Base-by-base conservation (phyloP, 2,113 vertebrate species). In the Melanotaenia duboulayi region DNA sequence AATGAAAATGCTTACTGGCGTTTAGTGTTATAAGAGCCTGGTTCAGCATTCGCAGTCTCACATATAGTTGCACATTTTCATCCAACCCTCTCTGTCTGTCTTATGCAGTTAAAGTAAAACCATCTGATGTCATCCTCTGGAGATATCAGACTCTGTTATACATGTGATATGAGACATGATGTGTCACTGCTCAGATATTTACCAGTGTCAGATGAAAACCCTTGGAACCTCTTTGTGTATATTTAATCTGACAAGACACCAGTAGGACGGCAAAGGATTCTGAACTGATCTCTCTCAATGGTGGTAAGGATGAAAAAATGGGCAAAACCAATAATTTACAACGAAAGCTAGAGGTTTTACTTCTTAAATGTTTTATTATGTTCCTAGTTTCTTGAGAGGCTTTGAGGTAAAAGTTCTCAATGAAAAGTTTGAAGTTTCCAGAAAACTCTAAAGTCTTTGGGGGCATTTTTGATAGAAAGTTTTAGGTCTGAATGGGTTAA, bases 111-210 rank as follows among this genome's bases (percentile, higher is more conserved):
- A 6, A 28, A 14, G 32, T 37, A 60, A 72, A 62, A 3, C 19
- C 4, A 17, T 20, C 44, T 67, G 57, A 66, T 32, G 24, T 56
- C 12, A 65, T 51, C n/a, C 22, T 57, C 19, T 32, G 44, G 32
- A 70, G 65, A 20, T 63, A 54, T 20, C 64, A 49, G 63, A n/a
- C n/a, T n/a, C n/a, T n/a, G n/a, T n/a, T n/a, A n/a, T n/a, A n/a
- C n/a, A n/a, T n/a, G 22, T 52, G 63, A 76, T 19, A 37, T 35
- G 37, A 32, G 44, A 56, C 32, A 42, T 49, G 46, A 71, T 46
- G 50, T 49, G 17, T 40, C 42, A 40, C 5, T 4, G 9, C 49
- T 64, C 17, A n/a, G 12, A 19, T n/a, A 28, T 28, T 28, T 28
- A 28, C 24, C 48, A 54, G 35, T 44, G 9, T 66, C 4, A 19